Conservation (phyloP, 1,140 invertebrate species). For the Cotesia typhae region DNA sequence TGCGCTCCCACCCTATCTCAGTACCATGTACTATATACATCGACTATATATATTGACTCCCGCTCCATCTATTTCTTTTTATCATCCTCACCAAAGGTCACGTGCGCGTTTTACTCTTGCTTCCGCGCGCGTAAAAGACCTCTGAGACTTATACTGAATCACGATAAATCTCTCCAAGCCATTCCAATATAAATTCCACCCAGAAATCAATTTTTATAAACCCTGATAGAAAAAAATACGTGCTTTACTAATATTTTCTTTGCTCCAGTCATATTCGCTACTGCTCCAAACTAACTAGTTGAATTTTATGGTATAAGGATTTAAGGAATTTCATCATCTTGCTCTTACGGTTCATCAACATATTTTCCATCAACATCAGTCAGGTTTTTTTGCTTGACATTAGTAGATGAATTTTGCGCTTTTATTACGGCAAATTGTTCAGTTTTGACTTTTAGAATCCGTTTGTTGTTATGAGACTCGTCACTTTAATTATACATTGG, state of each 20-base stretch:
- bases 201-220: conserved; percentile 30
- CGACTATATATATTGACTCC: background rate
- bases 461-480: too few species aligned
- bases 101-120: conserved; percentile 29
- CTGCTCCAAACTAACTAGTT: too few species aligned
- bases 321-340: too few species aligned
- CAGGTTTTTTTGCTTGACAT: too few species aligned
- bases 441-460: too few species aligned
- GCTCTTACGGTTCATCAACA: too few species aligned
- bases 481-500: too few species aligned
- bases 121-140: conserved; percentile 27
- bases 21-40: background rate
- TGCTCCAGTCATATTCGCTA: background rate
- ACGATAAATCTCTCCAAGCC: conserved; percentile 28
- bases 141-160: conserved; percentile 29
- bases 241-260: background rate
- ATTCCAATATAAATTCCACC: conserved; percentile 29
- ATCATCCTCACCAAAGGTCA: conserved; percentile 29
- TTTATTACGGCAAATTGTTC: too few species aligned
- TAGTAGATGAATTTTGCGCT: too few species aligned
- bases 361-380: too few species aligned
- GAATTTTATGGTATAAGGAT: too few species aligned
- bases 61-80: conserved; percentile 20
- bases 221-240: conserved; percentile 29
- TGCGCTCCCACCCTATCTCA: background rate